These are phyloP conservation scores for Hylia prasina DNA, from an alignment of 2,113 vertebrate species.

Conservation along the genomic window DNA sequence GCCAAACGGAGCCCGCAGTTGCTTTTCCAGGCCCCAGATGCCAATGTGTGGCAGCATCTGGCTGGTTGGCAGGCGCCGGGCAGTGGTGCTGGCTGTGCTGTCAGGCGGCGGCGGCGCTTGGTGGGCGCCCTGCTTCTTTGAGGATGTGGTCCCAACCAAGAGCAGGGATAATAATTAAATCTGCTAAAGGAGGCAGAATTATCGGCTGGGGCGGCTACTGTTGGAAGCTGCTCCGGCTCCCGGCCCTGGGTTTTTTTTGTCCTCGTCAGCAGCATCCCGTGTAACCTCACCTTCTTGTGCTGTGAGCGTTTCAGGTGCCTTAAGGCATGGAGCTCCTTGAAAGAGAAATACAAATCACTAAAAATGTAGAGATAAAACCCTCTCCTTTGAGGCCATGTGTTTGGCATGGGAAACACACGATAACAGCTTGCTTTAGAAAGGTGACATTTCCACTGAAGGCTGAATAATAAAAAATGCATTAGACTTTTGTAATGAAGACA, in stretches of 20 bases:
- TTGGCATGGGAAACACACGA: constrained; percentile 81
- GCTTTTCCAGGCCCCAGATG: constrained; percentile 80
- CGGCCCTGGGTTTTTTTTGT: neutral
- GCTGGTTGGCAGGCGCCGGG: constrained; percentile 72
- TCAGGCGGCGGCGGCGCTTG: constrained; percentile 13
- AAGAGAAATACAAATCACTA: constrained; percentile 90
- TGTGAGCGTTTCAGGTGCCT: constrained; percentile 77
- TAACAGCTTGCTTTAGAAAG: constrained; percentile 87
- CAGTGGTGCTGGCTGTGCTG: constrained; percentile 43
- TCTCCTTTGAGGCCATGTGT: constrained; percentile 83
- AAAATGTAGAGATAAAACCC: constrained; percentile 83
- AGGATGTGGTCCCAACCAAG: constrained; percentile 62
- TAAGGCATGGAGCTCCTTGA: constrained; percentile 89
- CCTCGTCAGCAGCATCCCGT: neutral
- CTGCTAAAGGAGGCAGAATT: constrained; percentile 9
- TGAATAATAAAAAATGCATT: constrained; percentile 78
- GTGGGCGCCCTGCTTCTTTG: constrained; percentile 67
- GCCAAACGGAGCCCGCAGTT: constrained; percentile 71
- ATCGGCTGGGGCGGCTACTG: neutral
- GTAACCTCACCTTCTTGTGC: constrained; percentile 71
- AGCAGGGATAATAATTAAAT: constrained; percentile 29
- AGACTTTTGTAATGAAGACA: constrained; percentile 74
- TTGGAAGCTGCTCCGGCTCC: neutral
- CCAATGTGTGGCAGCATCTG: constrained; percentile 82
- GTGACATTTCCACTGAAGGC: constrained; percentile 88